Conservation (phyloP, 1,140 invertebrate species). For the Pseudoatta argentina region DNA sequence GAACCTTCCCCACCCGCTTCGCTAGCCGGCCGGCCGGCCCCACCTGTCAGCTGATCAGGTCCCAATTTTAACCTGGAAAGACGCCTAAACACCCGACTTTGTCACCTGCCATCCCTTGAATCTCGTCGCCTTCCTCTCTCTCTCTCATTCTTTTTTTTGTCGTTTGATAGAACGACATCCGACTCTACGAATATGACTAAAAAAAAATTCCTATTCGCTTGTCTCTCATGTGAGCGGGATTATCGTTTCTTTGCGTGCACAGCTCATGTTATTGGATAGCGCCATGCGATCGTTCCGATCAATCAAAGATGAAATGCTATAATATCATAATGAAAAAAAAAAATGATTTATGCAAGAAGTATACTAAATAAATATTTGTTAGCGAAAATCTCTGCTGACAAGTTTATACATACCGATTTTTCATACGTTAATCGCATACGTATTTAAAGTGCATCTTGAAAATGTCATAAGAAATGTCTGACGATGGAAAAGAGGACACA, state of each 20-base stretch:
- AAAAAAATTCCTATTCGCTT: slow-evolving; percentile 22
- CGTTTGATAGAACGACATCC: slow-evolving; percentile 29
- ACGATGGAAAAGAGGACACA: neutral
- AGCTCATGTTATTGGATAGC: neutral
- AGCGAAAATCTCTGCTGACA: slow-evolving; percentile 7
- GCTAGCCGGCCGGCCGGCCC: slow-evolving; percentile 31
- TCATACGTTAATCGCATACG: slow-evolving; percentile 25
- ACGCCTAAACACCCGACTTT: slow-evolving; percentile 81
- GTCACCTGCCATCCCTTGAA: slow-evolving; percentile 80
- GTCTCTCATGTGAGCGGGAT: neutral
- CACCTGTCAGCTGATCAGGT: slow-evolving; percentile 54
- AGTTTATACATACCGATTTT: neutral
- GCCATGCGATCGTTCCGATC: slow-evolving; percentile 26
- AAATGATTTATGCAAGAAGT: neutral
- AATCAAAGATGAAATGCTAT: neutral
- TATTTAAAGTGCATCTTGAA: slow-evolving; percentile 6
- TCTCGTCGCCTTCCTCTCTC: neutral
- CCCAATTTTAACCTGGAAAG: slow-evolving; percentile 76
- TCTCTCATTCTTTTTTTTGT: neutral
- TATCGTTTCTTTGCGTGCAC: slow-evolving; percentile 26
- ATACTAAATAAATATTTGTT: neutral
- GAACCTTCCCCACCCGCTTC: slow-evolving; percentile 39
- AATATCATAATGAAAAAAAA: neutral
- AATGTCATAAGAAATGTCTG: slow-evolving; percentile 39
- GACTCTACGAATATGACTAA: slow-evolving; percentile 37